Percentiles rank a stretch among this genome's conserved stretches.
phyloP scores from a whole-genome alignment of 2,888 invertebrate genomes.

The Torymus tubicola region DNA sequence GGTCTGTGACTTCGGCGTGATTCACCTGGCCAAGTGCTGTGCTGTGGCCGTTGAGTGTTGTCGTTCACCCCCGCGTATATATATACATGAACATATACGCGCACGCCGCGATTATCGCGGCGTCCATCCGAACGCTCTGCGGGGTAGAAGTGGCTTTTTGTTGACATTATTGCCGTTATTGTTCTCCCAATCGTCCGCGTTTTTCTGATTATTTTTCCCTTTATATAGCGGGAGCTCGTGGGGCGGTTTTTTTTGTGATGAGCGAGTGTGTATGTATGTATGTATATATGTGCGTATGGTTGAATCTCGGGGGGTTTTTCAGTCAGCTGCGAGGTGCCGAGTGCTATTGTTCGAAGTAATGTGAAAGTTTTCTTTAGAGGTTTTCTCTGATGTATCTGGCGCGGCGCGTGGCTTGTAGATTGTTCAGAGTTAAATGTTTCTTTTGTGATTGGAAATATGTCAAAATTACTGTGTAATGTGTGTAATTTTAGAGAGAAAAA shows the following conservation, averaged over 20 bases:
- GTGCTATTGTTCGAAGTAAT: too few relatives aligned
- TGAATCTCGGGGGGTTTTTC: too few relatives aligned
- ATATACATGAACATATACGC: too few relatives aligned
- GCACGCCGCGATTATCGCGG: slow-evolving; percentile 27
- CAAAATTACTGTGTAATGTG: too few relatives aligned
- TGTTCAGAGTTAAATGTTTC: slow-evolving; percentile 14
- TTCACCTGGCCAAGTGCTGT: slow-evolving; percentile 71
- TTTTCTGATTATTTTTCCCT: slow-evolving; percentile 28
- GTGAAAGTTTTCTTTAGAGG: too few relatives aligned
- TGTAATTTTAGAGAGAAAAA: too few relatives aligned
- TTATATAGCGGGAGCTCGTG: slow-evolving; percentile 1
- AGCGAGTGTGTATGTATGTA: too few relatives aligned
- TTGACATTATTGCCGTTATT: slow-evolving; percentile 49
- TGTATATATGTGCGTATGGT: too few relatives aligned
- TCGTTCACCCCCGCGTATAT: background rate
- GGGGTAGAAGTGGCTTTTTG: slow-evolving; percentile 15
- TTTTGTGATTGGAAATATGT: background rate
- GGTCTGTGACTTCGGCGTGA: slow-evolving; percentile 74
- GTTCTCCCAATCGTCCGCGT: slow-evolving; percentile 41
- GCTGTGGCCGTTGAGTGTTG: slow-evolving; percentile 59
- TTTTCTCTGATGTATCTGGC: too few relatives aligned
- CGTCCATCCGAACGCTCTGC: slow-evolving; percentile 10
- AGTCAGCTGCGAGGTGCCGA: too few relatives aligned
- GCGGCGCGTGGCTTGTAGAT: background rate
- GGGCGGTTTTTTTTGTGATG: slow-evolving; percentile 13